These are phyloP conservation scores for Sardina pilchardus DNA, from an alignment of 2,113 vertebrate genomes.

Conservation along the genomic window DNA sequence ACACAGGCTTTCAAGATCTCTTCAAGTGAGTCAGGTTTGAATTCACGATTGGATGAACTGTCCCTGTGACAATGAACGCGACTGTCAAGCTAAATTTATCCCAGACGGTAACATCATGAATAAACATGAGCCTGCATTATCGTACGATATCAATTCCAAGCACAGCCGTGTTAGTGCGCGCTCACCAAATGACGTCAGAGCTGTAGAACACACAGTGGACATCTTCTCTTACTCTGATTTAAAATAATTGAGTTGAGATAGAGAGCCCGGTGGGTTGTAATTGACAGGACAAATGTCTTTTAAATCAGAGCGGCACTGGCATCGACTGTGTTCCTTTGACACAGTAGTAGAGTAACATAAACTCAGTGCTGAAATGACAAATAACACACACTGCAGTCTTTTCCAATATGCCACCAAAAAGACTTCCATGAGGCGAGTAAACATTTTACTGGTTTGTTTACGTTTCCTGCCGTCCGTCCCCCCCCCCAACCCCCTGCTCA, in stretches of 20 bases:
- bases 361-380: background rate
- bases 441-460: conserved; percentile 2
- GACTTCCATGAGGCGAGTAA: background rate
- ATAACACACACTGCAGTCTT: background rate
- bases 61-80: background rate
- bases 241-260: background rate
- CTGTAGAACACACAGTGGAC: background rate
- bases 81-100: background rate
- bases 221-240: background rate
- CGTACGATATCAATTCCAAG: conserved; percentile 30
- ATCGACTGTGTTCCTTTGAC: background rate
- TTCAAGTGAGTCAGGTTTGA: background rate
- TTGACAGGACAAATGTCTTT: background rate
- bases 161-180: background rate
- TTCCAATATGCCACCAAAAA: background rate
- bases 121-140: conserved; percentile 43
- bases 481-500: background rate
- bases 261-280: background rate
- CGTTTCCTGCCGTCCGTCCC: background rate
- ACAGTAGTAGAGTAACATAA: background rate
- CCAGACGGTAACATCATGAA: conserved; percentile 28
- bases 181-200: background rate
- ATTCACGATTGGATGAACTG: background rate
- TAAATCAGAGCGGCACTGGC: background rate
- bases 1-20: background rate